Evolutionary conservation across 2,113 vertebrate species (phyloP).

Genomic region (Chascanopsetta lugubris): DNA sequence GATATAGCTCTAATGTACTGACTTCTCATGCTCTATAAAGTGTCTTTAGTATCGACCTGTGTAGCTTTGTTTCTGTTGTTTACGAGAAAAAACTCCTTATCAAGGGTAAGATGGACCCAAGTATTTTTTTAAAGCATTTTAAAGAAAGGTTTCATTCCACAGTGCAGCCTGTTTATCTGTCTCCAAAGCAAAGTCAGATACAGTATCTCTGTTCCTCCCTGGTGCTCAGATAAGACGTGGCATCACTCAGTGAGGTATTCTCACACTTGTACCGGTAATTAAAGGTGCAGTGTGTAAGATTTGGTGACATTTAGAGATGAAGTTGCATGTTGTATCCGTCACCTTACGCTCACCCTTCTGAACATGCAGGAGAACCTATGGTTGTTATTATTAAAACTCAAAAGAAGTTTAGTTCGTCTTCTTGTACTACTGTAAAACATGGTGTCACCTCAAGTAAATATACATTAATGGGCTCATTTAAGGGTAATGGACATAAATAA

Average conservation of each 20-base stretch:
- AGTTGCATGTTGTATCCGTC: no score
- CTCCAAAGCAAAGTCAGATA: constrained; percentile 47
- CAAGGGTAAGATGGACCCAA: neutral
- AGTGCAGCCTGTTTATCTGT: constrained; percentile 33
- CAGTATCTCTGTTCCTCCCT: constrained; percentile 36
- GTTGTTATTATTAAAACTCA: no score
- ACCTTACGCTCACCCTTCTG: no score
- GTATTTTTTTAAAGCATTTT: constrained; percentile 27
- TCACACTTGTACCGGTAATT: constrained; percentile 3
- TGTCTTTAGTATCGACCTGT: neutral
- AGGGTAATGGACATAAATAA: no score
- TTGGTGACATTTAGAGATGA: no score
- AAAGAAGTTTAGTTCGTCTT: no score
- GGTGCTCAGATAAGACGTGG: constrained; percentile 54
- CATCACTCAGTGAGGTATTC: constrained; percentile 6
- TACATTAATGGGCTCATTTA: no score
- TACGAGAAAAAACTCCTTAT: neutral
- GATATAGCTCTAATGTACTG: constrained; percentile 25
- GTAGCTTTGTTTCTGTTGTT: constrained; percentile 23
- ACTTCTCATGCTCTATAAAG: constrained; percentile 9
- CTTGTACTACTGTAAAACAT: no score
- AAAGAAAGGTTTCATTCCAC: constrained; percentile 35
- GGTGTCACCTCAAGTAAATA: no score
- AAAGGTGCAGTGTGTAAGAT: no score
- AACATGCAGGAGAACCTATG: no score